Percentiles rank a stretch among this genome's conserved stretches.
phyloP scores from a whole-genome alignment of 2,888 invertebrate genomes.

The Gastrophysa polygoni region DNA sequence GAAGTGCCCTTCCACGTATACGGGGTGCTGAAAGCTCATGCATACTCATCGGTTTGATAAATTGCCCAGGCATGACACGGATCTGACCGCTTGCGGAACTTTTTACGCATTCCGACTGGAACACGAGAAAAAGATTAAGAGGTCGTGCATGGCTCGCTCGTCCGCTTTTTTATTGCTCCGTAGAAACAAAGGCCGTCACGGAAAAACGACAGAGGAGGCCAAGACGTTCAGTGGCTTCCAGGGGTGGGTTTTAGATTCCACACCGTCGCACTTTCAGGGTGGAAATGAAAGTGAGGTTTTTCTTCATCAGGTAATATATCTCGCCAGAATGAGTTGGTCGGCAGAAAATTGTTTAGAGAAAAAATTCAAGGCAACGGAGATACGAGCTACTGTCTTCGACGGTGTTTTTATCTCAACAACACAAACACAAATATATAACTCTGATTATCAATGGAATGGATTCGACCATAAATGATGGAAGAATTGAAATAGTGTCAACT shows the following conservation, averaged over 20 bases:
- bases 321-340: no score
- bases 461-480: no score
- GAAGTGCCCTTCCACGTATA: neutral
- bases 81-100: conserved; percentile 1
- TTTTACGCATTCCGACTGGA: conserved; percentile 8
- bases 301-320: no score
- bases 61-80: conserved; percentile 4
- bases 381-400: no score
- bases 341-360: no score
- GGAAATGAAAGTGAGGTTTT: no score
- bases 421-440: no score
- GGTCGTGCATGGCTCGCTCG: conserved; percentile 26
- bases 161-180: conserved; percentile 34
- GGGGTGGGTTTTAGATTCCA: conserved; percentile 2
- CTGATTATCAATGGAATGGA: no score
- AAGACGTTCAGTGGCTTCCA: neutral
- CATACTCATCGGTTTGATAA: conserved; percentile 14
- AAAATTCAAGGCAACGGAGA: no score
- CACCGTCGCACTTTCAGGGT: neutral
- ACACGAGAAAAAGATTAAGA: conserved; percentile 32
- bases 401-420: no score
- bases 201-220: conserved; percentile 11
- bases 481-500: no score
- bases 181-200: conserved; percentile 34
- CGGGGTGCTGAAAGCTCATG: conserved; percentile 3